phyloP scores from a whole-genome alignment of 1,140 invertebrate genomes.

The Platorchestia sp. region DNA sequence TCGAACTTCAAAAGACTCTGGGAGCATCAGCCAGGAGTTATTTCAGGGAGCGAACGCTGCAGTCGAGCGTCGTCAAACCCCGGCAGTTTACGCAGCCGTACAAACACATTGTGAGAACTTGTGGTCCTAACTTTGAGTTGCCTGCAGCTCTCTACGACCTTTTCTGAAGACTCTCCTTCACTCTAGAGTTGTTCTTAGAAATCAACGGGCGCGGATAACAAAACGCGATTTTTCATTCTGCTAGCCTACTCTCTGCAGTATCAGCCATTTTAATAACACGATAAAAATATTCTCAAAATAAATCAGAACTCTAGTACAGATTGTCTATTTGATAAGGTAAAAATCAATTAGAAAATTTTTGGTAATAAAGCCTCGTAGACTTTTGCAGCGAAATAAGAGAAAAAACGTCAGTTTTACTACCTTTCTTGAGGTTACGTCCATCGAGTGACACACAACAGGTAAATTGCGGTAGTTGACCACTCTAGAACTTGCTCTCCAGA shows the following conservation, averaged over 20 bases:
- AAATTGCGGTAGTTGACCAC: background rate
- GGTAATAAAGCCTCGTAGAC: background rate
- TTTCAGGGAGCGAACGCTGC: background rate
- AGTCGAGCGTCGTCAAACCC: background rate
- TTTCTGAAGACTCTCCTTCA: background rate
- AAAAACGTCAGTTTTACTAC: background rate
- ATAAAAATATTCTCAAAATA: too few species aligned
- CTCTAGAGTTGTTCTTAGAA: conserved; percentile 3
- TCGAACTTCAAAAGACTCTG: background rate
- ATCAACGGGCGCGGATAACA: background rate
- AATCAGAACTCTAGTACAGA: too few species aligned
- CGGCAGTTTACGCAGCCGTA: background rate
- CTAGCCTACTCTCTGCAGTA: background rate
- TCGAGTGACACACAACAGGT: background rate
- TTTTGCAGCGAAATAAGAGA: background rate
- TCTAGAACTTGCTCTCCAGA: background rate
- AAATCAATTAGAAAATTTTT: background rate
- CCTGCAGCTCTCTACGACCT: conserved; percentile 20
- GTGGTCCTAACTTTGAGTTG: background rate
- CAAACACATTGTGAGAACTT: conserved; percentile 48
- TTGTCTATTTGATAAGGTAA: too few species aligned
- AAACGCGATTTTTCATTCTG: background rate
- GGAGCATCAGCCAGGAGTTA: background rate
- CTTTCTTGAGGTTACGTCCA: background rate
- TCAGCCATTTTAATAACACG: background rate